Conservation (phyloP, 2,888 invertebrate species). For the Brachynemurus nebulosus region DNA sequence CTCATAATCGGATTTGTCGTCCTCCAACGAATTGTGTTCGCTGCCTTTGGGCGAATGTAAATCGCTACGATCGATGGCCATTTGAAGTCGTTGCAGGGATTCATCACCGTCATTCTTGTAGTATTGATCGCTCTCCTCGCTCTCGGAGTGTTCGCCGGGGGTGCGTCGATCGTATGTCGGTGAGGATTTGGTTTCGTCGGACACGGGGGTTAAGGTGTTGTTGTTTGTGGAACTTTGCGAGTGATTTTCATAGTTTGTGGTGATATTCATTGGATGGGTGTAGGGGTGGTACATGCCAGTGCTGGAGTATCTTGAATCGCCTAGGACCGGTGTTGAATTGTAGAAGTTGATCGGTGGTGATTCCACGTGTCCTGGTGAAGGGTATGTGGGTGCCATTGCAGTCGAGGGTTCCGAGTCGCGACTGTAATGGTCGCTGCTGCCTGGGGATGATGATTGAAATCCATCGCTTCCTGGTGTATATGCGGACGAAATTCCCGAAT, state of each 20-base stretch:
- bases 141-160: conserved; percentile 28
- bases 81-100: conserved; percentile 27
- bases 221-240: conserved; percentile 6
- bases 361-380: conserved; percentile 7
- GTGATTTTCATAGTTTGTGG: no score
- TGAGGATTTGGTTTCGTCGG: conserved; percentile 9
- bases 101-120: conserved; percentile 20
- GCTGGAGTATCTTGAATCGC: no score
- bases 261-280: conserved; percentile 10
- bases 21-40: conserved; percentile 27
- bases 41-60: conserved; percentile 23
- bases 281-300: conserved; percentile 20
- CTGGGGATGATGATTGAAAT: conserved; percentile 44
- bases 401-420: conserved; percentile 13
- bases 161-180: conserved; percentile 28
- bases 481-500: conserved; percentile 37
- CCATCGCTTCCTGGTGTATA: conserved; percentile 40
- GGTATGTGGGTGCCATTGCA: conserved; percentile 12
- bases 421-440: conserved; percentile 36
- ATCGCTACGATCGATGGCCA: conserved; percentile 26
- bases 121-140: conserved; percentile 30
- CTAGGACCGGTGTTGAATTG: background rate
- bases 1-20: conserved; percentile 35
- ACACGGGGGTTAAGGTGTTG: conserved; percentile 12
- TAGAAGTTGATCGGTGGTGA: background rate